Conservation (phyloP, 2,888 invertebrate genomes). For the Steinernema hermaphroditum region DNA sequence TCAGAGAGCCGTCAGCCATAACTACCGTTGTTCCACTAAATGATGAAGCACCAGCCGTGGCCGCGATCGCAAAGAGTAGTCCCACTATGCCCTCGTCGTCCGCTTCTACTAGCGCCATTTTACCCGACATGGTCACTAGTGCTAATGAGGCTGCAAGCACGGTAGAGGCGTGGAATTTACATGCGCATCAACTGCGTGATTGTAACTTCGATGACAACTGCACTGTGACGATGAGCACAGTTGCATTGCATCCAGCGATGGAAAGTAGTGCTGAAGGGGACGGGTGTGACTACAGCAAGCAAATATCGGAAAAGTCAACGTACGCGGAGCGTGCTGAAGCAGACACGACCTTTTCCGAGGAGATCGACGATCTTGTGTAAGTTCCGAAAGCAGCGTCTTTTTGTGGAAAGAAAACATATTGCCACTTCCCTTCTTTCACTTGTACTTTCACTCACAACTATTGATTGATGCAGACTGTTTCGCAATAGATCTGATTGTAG, state of each 20-base stretch:
- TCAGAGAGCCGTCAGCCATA: not conserved
- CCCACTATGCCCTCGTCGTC: not conserved
- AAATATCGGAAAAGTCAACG: not conserved
- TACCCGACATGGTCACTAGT: not conserved
- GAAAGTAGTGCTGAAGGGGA: not conserved
- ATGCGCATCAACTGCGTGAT: not conserved
- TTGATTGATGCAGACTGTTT: no score
- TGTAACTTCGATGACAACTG: no score
- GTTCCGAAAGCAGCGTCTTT: not conserved
- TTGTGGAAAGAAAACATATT: not conserved
- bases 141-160: not conserved
- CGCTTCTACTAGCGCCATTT: not conserved
- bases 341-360: slow-evolving; percentile 8
- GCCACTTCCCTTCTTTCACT: not conserved
- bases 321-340: slow-evolving; percentile 5
- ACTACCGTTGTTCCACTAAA: not conserved
- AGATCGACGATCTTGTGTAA: slow-evolving; percentile 9
- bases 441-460: not conserved
- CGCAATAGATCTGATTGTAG: not conserved
- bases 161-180: not conserved
- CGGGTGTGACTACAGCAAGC: slow-evolving; percentile 9
- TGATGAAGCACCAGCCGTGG: not conserved
- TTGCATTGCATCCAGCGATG: no score
- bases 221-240: no score
- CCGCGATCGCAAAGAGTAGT: not conserved